These are phyloP conservation scores for Enteromius fasciolatus DNA, from an alignment of 2,797 vertebrate species.

Conservation along the genomic window DNA sequence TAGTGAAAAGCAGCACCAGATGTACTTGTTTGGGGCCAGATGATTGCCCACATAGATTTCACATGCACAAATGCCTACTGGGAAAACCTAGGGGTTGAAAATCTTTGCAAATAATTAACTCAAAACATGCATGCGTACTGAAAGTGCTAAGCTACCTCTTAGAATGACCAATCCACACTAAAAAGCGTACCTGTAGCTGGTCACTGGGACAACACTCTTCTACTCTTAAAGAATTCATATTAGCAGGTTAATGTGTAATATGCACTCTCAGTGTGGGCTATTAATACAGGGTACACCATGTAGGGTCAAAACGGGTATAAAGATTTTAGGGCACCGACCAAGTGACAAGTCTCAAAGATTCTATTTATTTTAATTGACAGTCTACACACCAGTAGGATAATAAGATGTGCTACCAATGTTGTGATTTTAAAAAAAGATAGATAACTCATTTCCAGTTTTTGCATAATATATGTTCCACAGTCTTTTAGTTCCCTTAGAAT, in stretches of 20 bases:
- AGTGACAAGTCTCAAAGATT: neutral
- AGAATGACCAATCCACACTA: neutral
- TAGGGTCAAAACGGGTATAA: neutral
- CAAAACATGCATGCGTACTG: neutral
- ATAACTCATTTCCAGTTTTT: neutral
- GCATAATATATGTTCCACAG: neutral
- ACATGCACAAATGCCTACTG: neutral
- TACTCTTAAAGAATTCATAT: neutral
- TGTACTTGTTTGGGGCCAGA: conserved; percentile 14
- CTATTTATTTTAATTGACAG: neutral
- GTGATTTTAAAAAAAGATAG: neutral
- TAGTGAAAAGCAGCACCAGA: conserved; percentile 22
- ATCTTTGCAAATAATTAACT: neutral
- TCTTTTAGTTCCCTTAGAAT: neutral
- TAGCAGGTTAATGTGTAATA: neutral
- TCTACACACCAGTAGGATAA: neutral
- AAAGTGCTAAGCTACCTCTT: neutral
- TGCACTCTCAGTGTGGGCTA: neutral
- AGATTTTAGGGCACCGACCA: neutral
- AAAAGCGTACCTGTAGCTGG: neutral
- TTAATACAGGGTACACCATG: neutral
- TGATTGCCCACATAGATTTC: conserved; percentile 25
- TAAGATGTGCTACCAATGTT: neutral
- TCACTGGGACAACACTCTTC: neutral
- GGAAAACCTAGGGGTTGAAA: neutral